Evolutionary conservation across 2,888 invertebrate species (phyloP).

Genomic region (Ligdia adustata): DNA sequence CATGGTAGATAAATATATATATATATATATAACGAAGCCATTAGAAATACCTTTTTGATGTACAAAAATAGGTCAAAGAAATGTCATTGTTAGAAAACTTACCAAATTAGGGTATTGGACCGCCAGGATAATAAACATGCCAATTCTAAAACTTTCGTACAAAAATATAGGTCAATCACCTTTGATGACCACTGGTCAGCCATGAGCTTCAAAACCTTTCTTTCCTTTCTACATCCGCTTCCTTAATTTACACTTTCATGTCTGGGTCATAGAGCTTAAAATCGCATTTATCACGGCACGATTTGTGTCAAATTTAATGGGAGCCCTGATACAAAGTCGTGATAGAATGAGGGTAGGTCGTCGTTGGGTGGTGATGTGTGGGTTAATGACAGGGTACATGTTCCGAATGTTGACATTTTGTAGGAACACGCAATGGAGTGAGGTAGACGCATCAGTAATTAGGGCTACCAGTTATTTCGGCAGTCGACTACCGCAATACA

Average conservation of each 20-base stretch:
- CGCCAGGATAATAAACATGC: constrained; percentile 1
- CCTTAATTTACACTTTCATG: constrained; percentile 36
- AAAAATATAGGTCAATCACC: constrained; percentile 53
- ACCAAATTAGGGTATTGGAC: neutral
- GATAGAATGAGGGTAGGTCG: constrained; percentile 36
- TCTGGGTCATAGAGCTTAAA: constrained; percentile 38
- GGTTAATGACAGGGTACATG: constrained; percentile 44
- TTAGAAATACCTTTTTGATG: too few relatives aligned
- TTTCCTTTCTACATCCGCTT: constrained; percentile 7
- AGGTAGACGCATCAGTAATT: constrained; percentile 33
- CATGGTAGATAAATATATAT: too few relatives aligned
- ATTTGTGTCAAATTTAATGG: constrained; percentile 33
- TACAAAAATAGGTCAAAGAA: too few relatives aligned
- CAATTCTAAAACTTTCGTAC: constrained; percentile 16
- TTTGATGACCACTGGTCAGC: constrained; percentile 46
- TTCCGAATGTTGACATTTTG: constrained; percentile 47
- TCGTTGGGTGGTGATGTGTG: constrained; percentile 33
- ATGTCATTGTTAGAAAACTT: too few relatives aligned
- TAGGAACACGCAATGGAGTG: constrained; percentile 47
- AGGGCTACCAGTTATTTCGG: constrained; percentile 12
- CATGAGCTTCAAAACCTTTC: constrained; percentile 23
- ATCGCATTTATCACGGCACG: constrained; percentile 26
- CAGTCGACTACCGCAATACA: too few relatives aligned
- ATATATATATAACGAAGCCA: too few relatives aligned
- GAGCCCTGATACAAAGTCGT: constrained; percentile 31